Conservation (phyloP, 2,888 invertebrate genomes). For the Ellobium chinense region DNA sequence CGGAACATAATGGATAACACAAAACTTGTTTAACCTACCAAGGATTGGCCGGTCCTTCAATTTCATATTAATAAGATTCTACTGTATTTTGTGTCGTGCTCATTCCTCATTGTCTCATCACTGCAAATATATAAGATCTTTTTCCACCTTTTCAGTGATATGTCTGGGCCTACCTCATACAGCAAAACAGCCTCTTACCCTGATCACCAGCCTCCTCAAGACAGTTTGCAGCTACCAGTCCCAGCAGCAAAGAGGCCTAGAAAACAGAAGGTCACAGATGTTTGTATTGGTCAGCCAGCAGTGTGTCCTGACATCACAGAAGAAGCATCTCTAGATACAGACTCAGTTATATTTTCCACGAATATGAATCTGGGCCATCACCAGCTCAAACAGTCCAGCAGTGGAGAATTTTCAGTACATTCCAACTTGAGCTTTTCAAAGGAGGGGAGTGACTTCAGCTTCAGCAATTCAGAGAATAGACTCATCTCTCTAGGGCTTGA, state of each 20-base stretch:
- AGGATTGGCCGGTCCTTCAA: too few species aligned
- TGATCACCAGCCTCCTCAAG: background rate
- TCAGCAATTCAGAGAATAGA: background rate
- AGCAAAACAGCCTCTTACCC: background rate
- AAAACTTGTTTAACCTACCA: too few species aligned
- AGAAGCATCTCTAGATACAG: background rate
- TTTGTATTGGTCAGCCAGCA: background rate
- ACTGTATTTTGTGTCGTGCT: too few species aligned
- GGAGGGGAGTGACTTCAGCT: background rate
- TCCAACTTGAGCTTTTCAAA: slow-evolving; percentile 28
- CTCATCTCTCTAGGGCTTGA: background rate
- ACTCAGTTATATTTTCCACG: slow-evolving; percentile 13
- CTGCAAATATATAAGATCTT: too few species aligned
- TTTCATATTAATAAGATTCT: too few species aligned
- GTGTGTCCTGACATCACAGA: background rate
- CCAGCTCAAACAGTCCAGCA: slow-evolving; percentile 45
- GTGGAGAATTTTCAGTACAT: slow-evolving; percentile 64
- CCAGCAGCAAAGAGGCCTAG: background rate
- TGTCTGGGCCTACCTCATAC: slow-evolving; percentile 22
- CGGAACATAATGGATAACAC: too few species aligned
- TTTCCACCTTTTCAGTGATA: slow-evolving; percentile 28
- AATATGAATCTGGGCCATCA: background rate
- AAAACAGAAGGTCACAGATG: background rate
- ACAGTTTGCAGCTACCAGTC: background rate
- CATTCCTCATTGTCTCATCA: too few species aligned